Base-by-base conservation (phyloP, 92 coral and sea anemone species). In the Isaurus tuberculatus region DNA sequence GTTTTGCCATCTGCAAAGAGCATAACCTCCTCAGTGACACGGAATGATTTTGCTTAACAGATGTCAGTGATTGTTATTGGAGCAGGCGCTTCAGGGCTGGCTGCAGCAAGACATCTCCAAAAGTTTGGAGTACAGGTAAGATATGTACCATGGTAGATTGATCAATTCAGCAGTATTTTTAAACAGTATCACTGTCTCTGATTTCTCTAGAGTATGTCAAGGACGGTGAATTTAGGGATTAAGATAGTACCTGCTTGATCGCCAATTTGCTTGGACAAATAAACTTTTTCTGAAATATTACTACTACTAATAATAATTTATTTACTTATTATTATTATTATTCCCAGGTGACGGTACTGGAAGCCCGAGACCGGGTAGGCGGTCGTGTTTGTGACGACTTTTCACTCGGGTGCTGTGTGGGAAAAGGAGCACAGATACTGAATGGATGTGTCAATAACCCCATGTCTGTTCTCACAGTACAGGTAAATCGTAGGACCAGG, bases 361-460 rank as follows among this genome's bases (percentile, higher is more conserved):
- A 97, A 71, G 97, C 98, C 13, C 85, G 98, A 48, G 91, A 97
- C 43, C 90, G 99, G 79, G 88, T 92, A 34, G 99, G 99, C 8
- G 99, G 99, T 13, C 99, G 99, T 80, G 95, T 97, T 20, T 80
- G 88, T 80, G 99, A 97, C 86, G 70, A 72, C 22, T 51, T 79
- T 11, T 80, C 93, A 9, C 74, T 93, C 0, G 98, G 98, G 1
- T 89, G 95, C 70, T 94, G 97, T 74, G 98, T 88, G 11, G 99
- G 99, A 4, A 90, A 81, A 83, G 99, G 99, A 36, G 99, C 99
- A 0, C 99, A 96, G 84, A 92, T 96, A 37, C 90, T 96, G 34
- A 96, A 91, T 82, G 99, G 99, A n/a, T 92, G 98, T 48, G 64
- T 89, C 20, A 96, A 96, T 51, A 96, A 95, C 89, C 99, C 99